phyloP scores from a whole-genome alignment of 2,113 vertebrate species.

The Ptychochromis oligacanthus region DNA sequence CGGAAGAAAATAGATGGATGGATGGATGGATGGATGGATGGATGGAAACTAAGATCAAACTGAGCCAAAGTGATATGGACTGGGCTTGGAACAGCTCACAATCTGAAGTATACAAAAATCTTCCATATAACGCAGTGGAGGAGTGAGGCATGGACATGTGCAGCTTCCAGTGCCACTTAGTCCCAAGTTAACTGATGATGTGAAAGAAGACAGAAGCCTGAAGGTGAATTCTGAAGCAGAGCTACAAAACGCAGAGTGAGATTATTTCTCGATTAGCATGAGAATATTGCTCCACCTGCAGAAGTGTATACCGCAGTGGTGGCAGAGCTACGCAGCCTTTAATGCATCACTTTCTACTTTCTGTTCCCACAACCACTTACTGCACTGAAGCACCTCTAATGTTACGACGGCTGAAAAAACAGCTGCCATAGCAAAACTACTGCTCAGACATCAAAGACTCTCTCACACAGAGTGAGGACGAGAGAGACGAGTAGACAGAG shows the following conservation, averaged over 20 bases:
- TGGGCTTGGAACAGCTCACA: neutral
- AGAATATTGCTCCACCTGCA: conserved; percentile 7
- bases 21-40: too few relatives aligned
- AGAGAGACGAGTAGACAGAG: neutral
- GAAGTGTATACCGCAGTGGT: conserved; percentile 21
- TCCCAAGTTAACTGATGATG: neutral
- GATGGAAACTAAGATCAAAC: neutral
- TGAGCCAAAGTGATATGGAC: neutral
- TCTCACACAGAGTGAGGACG: neutral
- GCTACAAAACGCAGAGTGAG: neutral
- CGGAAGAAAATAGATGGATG: too few relatives aligned
- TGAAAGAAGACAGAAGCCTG: neutral
- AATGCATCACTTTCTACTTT: conserved; percentile 28
- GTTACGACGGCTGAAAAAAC: conserved; percentile 16
- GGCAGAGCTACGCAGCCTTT: conserved; percentile 31
- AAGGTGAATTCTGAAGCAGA: neutral
- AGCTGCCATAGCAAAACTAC: conserved; percentile 8
- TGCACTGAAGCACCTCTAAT: conserved; percentile 20
- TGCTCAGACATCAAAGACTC: conserved; percentile 10
- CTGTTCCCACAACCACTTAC: conserved; percentile 19
- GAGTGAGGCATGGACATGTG: neutral
- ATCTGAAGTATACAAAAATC: neutral
- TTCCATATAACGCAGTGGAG: neutral
- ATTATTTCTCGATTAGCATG: neutral
- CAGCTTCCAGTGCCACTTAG: neutral